Evolutionary conservation across 2,888 invertebrate genomes (phyloP).

Genomic region (Agonopterix subpropinquella): DNA sequence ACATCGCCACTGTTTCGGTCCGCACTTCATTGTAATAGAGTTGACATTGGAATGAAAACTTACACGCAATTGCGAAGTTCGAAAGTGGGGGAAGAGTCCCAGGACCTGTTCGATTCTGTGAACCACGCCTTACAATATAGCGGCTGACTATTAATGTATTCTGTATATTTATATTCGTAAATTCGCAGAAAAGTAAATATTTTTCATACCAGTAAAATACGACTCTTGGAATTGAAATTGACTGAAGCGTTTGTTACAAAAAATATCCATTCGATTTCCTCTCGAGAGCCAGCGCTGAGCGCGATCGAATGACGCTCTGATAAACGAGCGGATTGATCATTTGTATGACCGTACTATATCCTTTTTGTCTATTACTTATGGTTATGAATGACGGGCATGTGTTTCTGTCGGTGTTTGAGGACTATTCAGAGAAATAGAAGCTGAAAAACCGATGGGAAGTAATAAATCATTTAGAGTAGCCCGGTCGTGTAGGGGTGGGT

Average conservation of each 20-base stretch:
- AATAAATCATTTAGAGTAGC: slow-evolving; percentile 6
- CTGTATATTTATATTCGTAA: too few relatives aligned
- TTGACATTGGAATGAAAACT: too few relatives aligned
- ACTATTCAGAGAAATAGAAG: slow-evolving; percentile 4
- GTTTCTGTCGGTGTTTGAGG: slow-evolving; percentile 19
- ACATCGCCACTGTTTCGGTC: too few relatives aligned
- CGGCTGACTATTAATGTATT: too few relatives aligned
- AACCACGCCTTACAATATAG: too few relatives aligned
- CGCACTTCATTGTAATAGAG: too few relatives aligned
- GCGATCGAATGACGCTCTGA: slow-evolving; percentile 24
- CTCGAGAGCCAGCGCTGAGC: slow-evolving; percentile 1
- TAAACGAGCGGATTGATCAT: slow-evolving; percentile 30
- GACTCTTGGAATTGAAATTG: slow-evolving; percentile 1
- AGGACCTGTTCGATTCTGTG: too few relatives aligned
- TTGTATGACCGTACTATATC: slow-evolving; percentile 14
- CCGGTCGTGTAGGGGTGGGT: neutral
- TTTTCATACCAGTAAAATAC: too few relatives aligned
- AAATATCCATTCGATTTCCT: slow-evolving; percentile 6
- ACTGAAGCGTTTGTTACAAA: slow-evolving; percentile 1
- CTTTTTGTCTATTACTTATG: slow-evolving; percentile 14
- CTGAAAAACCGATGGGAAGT: neutral
- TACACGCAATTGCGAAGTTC: too few relatives aligned
- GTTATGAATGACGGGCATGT: slow-evolving; percentile 27
- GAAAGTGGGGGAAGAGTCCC: too few relatives aligned
- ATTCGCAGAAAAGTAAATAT: too few relatives aligned